Conservation (phyloP, 2,113 vertebrate genomes). For the Aegotheles bennettii region DNA sequence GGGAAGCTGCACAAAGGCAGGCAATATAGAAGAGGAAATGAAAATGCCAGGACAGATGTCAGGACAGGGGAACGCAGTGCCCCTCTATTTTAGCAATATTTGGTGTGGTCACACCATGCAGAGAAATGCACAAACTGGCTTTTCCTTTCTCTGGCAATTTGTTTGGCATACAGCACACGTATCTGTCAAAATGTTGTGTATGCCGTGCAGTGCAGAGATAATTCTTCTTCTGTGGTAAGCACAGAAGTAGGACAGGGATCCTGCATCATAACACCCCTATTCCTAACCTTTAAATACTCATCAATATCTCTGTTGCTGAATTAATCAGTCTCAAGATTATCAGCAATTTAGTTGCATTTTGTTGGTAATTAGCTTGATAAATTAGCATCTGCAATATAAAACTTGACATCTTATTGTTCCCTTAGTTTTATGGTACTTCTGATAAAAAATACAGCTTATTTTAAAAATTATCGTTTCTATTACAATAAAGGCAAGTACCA, state of each 20-base stretch:
- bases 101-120: background rate
- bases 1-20: background rate
- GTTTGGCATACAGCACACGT: conserved; percentile 54
- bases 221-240: conserved; percentile 46
- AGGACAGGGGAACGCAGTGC: background rate
- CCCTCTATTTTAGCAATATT: background rate
- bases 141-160: conserved; percentile 39
- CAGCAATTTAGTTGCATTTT: conserved; percentile 77
- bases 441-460: conserved; percentile 65
- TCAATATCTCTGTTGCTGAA: conserved; percentile 69
- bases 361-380: conserved; percentile 81
- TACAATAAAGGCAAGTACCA: conserved; percentile 63
- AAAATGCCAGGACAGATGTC: background rate
- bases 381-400: conserved; percentile 79
- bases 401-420: conserved; percentile 77
- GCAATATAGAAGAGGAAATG: background rate
- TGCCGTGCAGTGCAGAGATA: background rate
- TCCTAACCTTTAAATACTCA: conserved; percentile 72
- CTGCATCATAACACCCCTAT: conserved; percentile 4
- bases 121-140: conserved; percentile 50
- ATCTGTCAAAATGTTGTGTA: conserved; percentile 41
- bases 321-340: conserved; percentile 78
- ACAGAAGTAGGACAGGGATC: conserved; percentile 37
- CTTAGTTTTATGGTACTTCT: conserved; percentile 71
- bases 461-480: conserved; percentile 66